Evolutionary conservation across 2,888 invertebrate genomes (phyloP), one percentile per base, ranked within the genome.

Genomic region (Adelognathus sp.): DNA sequence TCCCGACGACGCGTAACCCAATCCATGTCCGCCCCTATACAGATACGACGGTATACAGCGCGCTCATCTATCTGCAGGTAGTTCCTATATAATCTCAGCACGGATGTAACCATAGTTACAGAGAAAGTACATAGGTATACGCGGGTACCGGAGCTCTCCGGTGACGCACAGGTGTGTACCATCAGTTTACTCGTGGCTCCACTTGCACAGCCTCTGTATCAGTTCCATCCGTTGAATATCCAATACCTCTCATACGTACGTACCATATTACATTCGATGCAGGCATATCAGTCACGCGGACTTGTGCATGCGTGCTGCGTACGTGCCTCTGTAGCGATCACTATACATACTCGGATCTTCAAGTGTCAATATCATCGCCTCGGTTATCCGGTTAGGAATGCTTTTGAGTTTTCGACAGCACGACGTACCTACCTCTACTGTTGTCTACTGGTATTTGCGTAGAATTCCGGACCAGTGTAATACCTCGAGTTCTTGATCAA

Each of bases 361-460:
- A 86, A 89, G 90, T 90, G 88, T 90, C 90, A 90, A 90, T 91
- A 90, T 90, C 88, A 36, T 85, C 86, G 84, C 83, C 84, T 81
- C 83, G 86, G 83, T 86, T 86, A 87, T 86, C 84, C 82, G 81
- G 86, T 79, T 83, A 80, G 90, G 90, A 91, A 91, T 91, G 90
- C 91, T 90, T 91, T 91, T 83, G 81, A 80, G 69, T 61, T 76
- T 67, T 50, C 66, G 27, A 67, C 63, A 11, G 41, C 16, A 21
- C 18, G 24, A 16, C 52, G 29, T 61, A 61, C 39, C 31, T 61
- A 61, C 39, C 31, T 31, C 33, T 9, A 18, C 36, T n/a, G 14
- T n/a, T 21, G 46, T 31, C 16, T 70, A 7, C 27, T 27, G 9
- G 14, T 39, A 27, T 39, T 11, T n/a, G 24, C 21, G 16, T 24